Conservation (phyloP, 2,113 vertebrate genomes). For the Chrysemys picta region DNA sequence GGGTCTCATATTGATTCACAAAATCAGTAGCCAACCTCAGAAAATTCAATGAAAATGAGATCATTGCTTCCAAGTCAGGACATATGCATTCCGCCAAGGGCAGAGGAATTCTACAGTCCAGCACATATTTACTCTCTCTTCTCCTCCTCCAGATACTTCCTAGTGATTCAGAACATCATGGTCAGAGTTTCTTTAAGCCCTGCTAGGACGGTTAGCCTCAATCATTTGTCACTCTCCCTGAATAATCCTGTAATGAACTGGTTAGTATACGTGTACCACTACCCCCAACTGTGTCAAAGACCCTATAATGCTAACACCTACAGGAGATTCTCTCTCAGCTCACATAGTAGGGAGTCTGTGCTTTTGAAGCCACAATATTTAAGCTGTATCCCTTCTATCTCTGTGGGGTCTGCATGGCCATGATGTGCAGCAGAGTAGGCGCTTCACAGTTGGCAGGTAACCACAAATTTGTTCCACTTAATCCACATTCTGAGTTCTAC, state of each 20-base stretch:
- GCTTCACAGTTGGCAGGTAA: background rate
- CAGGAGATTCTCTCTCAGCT: background rate
- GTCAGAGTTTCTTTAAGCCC: background rate
- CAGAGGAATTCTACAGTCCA: background rate
- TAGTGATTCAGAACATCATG: background rate
- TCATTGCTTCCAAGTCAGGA: background rate
- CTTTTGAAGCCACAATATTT: background rate
- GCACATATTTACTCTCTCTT: background rate
- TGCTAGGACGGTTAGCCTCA: background rate
- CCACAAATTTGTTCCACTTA: background rate
- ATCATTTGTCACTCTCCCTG: background rate
- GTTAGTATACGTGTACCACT: background rate
- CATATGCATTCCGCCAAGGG: accelerated
- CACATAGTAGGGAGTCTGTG: background rate
- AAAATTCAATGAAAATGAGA: background rate
- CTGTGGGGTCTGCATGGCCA: background rate
- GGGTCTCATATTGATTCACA: background rate
- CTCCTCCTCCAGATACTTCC: background rate
- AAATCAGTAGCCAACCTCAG: background rate
- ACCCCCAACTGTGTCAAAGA: background rate
- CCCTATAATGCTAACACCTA: background rate
- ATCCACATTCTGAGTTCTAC: background rate
- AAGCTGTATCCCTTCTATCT: background rate
- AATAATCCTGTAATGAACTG: background rate
- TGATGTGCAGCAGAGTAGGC: background rate